A percentile compares a stretch with the other conserved stretches of the same genome.
These are phyloP conservation scores for Chlorocebus sabaeus DNA, from an alignment of 2,113 vertebrate species.

Conservation along the genomic window DNA sequence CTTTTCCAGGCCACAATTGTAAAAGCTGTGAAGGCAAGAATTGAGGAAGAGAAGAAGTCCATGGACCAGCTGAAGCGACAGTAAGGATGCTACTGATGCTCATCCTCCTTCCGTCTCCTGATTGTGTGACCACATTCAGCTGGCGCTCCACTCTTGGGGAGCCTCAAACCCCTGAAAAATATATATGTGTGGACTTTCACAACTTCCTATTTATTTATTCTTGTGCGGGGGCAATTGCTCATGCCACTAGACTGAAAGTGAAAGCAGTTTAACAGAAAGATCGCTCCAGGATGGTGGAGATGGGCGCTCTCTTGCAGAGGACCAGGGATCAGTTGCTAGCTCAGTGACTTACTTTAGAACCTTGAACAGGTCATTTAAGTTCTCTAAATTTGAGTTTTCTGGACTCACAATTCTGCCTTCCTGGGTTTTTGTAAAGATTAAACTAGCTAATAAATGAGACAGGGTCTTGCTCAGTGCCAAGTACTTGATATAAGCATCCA, in stretches of 20 bases:
- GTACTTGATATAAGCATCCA: not conserved
- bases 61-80: slow-evolving; percentile 99
- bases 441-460: not conserved
- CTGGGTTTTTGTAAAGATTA: not conserved
- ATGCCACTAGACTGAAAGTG: not conserved
- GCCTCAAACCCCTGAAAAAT: not conserved
- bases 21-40: slow-evolving; percentile 95
- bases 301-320: not conserved
- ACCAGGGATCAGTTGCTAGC: too few relatives aligned
- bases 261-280: not conserved
- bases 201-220: not conserved
- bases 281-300: fast-evolving
- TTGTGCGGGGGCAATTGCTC: not conserved
- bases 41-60: slow-evolving; percentile 97
- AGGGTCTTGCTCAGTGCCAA: not conserved
- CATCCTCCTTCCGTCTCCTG: not conserved
- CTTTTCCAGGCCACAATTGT: slow-evolving; percentile 99
- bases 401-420: not conserved
- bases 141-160: not conserved
- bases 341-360: not conserved
- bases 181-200: not conserved
- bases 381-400: not conserved
- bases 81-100: slow-evolving; percentile 83
- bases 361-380: not conserved
- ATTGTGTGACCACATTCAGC: not conserved